Evolutionary conservation across 2,797 vertebrate species (phyloP).

Genomic region (Apodemus agrarius): DNA sequence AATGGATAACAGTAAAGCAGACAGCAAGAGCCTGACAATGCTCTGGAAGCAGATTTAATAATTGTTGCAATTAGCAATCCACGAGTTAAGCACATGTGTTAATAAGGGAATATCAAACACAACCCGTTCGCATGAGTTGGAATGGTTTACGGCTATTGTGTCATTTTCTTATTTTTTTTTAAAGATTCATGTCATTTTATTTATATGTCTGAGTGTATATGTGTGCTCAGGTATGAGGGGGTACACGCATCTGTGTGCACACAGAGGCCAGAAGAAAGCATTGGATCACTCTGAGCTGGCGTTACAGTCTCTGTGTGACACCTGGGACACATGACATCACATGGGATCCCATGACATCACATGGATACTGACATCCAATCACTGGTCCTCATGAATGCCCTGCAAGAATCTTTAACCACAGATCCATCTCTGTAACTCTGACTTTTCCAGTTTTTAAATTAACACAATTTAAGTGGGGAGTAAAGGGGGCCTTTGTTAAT

Average conservation of each 20-base stretch:
- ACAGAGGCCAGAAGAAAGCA: not conserved
- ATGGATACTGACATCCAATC: not conserved
- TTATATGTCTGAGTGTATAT: not conserved
- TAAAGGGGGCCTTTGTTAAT: slow-evolving; percentile 25
- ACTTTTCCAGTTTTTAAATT: not conserved
- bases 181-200: not conserved
- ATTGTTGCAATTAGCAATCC: not conserved
- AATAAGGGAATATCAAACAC: slow-evolving; percentile 4
- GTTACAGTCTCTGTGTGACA: not conserved
- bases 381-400: not conserved
- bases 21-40: not conserved
- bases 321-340: not conserved
- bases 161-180: not conserved
- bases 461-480: not conserved
- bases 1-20: not conserved
- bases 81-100: not conserved
- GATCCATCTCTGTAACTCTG: not conserved
- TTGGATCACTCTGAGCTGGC: not conserved
- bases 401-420: not conserved
- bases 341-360: not conserved
- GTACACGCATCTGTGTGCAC: not conserved
- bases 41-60: not conserved
- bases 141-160: slow-evolving; percentile 1
- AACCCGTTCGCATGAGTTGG: not conserved
- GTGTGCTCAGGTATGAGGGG: not conserved